A percentile compares a stretch with the other conserved stretches of the same genome.
These are phyloP conservation scores for Melanocharis versteri DNA, from an alignment of 2,113 vertebrate genomes.

Conservation along the genomic window DNA sequence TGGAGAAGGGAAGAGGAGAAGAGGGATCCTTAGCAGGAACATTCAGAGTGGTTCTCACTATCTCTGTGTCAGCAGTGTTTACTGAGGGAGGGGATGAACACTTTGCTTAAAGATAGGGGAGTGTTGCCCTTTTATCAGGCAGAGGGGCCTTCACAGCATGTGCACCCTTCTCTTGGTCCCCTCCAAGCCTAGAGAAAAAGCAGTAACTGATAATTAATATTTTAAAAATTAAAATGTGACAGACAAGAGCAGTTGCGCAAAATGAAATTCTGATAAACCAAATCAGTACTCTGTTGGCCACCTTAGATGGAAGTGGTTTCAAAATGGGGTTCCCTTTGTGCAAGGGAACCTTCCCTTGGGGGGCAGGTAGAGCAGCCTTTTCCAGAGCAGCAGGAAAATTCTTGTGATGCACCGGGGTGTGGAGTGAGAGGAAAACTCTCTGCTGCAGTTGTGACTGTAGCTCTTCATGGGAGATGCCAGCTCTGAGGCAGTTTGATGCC, in stretches of 20 bases:
- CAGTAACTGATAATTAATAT: neutral
- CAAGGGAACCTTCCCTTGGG: neutral
- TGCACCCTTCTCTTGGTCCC: neutral
- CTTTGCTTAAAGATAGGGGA: neutral
- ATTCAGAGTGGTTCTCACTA: neutral
- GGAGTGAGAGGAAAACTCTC: neutral
- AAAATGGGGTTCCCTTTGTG: neutral
- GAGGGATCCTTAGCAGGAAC: neutral
- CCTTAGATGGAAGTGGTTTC: neutral
- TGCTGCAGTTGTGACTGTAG: neutral
- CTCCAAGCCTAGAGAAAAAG: neutral
- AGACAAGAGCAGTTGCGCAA: neutral
- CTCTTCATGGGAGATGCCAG: neutral
- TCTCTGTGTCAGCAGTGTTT: neutral
- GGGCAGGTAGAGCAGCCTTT: neutral
- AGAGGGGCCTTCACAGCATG: neutral
- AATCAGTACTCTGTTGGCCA: neutral
- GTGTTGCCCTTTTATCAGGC: neutral
- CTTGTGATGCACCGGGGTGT: accelerated
- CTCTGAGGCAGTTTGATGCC: neutral
- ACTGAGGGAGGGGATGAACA: neutral
- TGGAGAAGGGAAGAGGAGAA: neutral
- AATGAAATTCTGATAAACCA: neutral
- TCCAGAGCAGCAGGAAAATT: neutral
- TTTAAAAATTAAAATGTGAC: neutral